A percentile compares a stretch with the other conserved stretches of the same genome.
These are phyloP conservation scores for Zaprionus kolodkinae DNA, from an alignment of 1,140 invertebrate genomes.

Conservation along the genomic window DNA sequence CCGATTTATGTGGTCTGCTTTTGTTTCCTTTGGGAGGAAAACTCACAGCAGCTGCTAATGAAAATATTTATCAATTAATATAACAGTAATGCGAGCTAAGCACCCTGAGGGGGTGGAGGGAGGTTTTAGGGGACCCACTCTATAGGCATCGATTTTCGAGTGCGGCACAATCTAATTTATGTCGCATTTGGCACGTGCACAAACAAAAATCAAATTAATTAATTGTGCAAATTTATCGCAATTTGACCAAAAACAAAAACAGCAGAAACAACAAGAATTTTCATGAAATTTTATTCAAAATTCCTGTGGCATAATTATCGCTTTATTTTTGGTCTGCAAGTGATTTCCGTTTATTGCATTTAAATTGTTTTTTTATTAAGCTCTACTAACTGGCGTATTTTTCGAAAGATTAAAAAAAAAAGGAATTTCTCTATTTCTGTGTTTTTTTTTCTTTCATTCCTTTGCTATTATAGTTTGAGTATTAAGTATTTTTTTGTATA, in stretches of 20 bases:
- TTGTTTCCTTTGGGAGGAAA: conserved; percentile 55
- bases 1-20: conserved; percentile 36
- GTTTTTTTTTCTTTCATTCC: background rate
- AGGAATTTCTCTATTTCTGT: background rate
- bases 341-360: background rate
- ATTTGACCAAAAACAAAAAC: conserved; percentile 1
- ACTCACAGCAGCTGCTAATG: conserved; percentile 20
- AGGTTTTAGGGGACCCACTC: background rate
- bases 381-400: background rate
- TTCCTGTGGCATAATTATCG: conserved; percentile 2
- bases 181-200: conserved; percentile 25
- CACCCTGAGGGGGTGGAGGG: background rate
- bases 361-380: background rate
- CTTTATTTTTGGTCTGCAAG: background rate
- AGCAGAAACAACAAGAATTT: conserved; percentile 5
- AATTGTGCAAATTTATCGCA: conserved; percentile 27
- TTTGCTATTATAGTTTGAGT: background rate
- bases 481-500: background rate
- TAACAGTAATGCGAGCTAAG: conserved; percentile 14
- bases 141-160: conserved; percentile 9
- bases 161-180: conserved; percentile 39
- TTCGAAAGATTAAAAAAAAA: background rate
- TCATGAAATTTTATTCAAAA: conserved; percentile 10
- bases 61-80: conserved; percentile 75
- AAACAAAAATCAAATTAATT: conserved; percentile 46